Evolutionary conservation across 2,888 invertebrate genomes (phyloP).

Genomic region (Trissolcus brochymenae): DNA sequence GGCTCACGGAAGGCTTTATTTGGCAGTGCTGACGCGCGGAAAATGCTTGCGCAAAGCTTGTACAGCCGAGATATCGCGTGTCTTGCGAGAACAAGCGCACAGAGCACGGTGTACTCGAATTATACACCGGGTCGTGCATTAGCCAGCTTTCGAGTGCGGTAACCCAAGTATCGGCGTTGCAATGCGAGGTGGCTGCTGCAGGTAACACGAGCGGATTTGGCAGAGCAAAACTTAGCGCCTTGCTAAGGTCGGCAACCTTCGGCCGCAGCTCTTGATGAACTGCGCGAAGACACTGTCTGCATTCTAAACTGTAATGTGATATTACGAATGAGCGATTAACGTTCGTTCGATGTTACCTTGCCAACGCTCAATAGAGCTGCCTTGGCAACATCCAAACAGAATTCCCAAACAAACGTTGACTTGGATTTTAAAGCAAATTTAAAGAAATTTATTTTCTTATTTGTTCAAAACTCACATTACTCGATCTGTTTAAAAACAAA

Average conservation of each 20-base stretch:
- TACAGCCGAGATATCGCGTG: constrained; percentile 63
- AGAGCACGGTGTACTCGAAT: constrained; percentile 63
- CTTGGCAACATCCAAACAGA: constrained; percentile 9
- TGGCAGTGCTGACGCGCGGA: constrained; percentile 40
- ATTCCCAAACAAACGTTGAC: constrained; percentile 7
- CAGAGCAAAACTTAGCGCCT: constrained; percentile 55
- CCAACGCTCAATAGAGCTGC: constrained; percentile 41
- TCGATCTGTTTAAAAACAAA: no score
- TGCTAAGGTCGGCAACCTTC: constrained; percentile 56
- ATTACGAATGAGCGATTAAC: constrained; percentile 53
- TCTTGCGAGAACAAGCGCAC: constrained; percentile 58
- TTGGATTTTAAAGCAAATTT: no score
- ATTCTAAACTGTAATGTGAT: constrained; percentile 54
- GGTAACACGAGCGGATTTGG: constrained; percentile 65
- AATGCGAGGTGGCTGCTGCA: constrained; percentile 53
- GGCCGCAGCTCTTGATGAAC: constrained; percentile 49
- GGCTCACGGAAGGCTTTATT: constrained; percentile 48
- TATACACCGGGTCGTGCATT: constrained; percentile 60
- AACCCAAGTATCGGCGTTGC: constrained; percentile 51
- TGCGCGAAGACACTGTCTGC: constrained; percentile 50
- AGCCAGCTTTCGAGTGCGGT: constrained; percentile 51
- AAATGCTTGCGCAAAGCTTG: constrained; percentile 35
- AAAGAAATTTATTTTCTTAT: no score
- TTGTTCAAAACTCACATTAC: no score
- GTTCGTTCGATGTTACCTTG: constrained; percentile 41